Evolutionary conservation across 2,113 vertebrate genomes (phyloP).

Genomic region (Triplophysa rosa): DNA sequence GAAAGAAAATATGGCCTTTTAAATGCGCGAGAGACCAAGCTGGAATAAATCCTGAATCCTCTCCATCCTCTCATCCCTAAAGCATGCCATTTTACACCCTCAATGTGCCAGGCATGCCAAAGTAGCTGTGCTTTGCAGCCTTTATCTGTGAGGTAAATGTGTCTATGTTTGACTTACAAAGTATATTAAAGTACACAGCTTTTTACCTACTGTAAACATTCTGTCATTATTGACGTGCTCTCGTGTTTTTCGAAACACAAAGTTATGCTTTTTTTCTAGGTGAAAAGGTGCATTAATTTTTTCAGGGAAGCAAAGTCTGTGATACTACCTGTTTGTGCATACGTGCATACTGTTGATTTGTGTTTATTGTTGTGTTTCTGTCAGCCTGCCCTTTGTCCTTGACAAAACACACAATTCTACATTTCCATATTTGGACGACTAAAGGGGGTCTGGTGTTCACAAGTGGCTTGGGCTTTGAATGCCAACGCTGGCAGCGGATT

Average conservation of each 20-base stretch:
- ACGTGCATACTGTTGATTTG: conserved; percentile 9
- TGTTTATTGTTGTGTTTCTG: conserved; percentile 24
- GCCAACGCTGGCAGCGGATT: conserved; percentile 49
- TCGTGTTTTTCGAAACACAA: too few species aligned
- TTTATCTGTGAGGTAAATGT: background rate
- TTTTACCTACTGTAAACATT: background rate
- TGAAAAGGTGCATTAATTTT: too few species aligned
- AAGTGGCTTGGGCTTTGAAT: conserved; percentile 47
- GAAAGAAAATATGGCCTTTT: conserved; percentile 18
- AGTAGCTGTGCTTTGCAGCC: background rate
- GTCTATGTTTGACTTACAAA: background rate
- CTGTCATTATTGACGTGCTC: background rate
- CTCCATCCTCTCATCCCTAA: background rate
- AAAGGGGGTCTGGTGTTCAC: conserved; percentile 37
- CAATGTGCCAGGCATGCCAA: conserved; percentile 24
- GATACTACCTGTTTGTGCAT: background rate
- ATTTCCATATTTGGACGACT: conserved; percentile 46
- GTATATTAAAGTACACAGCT: background rate
- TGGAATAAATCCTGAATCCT: conserved; percentile 10
- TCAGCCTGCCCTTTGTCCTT: conserved; percentile 34
- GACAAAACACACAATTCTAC: conserved; percentile 45
- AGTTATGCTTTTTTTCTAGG: too few species aligned
- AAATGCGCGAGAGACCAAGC: conserved; percentile 10
- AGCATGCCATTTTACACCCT: conserved; percentile 23
- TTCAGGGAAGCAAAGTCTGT: background rate